Percentiles rank a stretch among this genome's conserved stretches.
Evolutionary conservation across 2,797 vertebrate genomes (phyloP).

Genomic region (Benthosema pterotum): DNA sequence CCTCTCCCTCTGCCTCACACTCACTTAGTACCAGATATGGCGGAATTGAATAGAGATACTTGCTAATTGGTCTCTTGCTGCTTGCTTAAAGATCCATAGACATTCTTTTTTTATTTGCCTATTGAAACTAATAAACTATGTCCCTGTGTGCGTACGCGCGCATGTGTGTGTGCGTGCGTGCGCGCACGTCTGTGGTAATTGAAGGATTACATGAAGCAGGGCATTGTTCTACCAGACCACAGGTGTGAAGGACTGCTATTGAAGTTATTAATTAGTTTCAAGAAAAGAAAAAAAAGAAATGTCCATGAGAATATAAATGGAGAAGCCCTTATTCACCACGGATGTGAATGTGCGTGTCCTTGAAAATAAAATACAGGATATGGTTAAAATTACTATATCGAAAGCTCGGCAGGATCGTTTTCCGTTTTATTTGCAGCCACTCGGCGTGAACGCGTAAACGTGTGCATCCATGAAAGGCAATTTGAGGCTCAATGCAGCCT

Average conservation of each 20-base stretch:
- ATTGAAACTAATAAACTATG: conserved; percentile 78
- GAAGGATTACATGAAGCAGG: conserved; percentile 63
- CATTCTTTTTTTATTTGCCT: conserved; percentile 74
- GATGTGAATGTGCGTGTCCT: conserved; percentile 48
- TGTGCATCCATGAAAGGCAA: conserved; percentile 56
- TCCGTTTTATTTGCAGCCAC: conserved; percentile 46
- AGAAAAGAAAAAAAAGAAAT: conserved; percentile 29
- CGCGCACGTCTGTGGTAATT: conserved; percentile 49
- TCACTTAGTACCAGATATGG: conserved; percentile 75
- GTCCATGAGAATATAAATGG: conserved; percentile 45
- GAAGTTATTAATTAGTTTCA: conserved; percentile 48
- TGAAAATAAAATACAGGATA: conserved; percentile 35
- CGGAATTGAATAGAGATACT: conserved; percentile 81
- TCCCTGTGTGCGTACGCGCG: no score
- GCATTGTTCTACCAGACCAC: conserved; percentile 50
- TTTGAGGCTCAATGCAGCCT: conserved; percentile 53
- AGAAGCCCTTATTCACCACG: conserved; percentile 34
- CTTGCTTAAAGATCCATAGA: conserved; percentile 81
- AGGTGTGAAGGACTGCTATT: conserved; percentile 64
- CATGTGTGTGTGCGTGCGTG: background rate
- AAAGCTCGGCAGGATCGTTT: conserved; percentile 58
- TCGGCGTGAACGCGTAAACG: conserved; percentile 51
- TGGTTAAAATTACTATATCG: conserved; percentile 45
- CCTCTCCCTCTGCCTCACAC: conserved; percentile 66
- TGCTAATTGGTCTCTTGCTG: conserved; percentile 87